Conservation (phyloP, 2,797 vertebrate genomes). For the Phoxinus dragarum region DNA sequence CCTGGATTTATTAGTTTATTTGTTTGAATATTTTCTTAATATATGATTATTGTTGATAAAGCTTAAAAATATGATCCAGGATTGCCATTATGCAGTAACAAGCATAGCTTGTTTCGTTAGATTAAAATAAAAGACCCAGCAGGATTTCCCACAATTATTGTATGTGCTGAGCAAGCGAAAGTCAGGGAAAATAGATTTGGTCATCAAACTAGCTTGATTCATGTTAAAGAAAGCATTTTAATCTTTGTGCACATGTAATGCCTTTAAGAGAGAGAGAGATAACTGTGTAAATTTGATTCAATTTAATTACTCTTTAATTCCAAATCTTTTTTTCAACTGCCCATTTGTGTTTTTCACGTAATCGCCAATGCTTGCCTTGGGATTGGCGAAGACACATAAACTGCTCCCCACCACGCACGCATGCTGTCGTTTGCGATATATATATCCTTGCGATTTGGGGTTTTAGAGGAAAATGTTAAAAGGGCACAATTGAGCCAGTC, state of each 20-base stretch:
- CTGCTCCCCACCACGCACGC: background rate
- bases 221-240: conserved; percentile 21
- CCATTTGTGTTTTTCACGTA: background rate
- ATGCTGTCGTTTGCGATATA: conserved; percentile 6
- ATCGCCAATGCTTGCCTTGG: background rate
- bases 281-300: background rate
- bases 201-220: conserved; percentile 19
- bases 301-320: background rate
- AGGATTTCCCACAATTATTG: conserved; percentile 1
- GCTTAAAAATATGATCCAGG: background rate
- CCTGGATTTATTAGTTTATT: background rate
- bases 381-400: background rate
- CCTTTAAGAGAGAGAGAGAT: background rate
- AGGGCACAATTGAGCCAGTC: conserved; percentile 76
- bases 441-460: conserved; percentile 24
- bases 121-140: conserved; percentile 1
- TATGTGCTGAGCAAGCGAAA: conserved; percentile 6
- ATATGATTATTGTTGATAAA: background rate
- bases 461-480: conserved; percentile 64
- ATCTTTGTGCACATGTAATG: conserved; percentile 4
- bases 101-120: conserved; percentile 2
- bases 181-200: background rate
- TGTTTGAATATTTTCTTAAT: background rate
- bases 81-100: background rate
- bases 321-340: conserved; percentile 6